Evolutionary conservation across 1,140 invertebrate genomes (phyloP).

Genomic region (Laupala kohalensis): DNA sequence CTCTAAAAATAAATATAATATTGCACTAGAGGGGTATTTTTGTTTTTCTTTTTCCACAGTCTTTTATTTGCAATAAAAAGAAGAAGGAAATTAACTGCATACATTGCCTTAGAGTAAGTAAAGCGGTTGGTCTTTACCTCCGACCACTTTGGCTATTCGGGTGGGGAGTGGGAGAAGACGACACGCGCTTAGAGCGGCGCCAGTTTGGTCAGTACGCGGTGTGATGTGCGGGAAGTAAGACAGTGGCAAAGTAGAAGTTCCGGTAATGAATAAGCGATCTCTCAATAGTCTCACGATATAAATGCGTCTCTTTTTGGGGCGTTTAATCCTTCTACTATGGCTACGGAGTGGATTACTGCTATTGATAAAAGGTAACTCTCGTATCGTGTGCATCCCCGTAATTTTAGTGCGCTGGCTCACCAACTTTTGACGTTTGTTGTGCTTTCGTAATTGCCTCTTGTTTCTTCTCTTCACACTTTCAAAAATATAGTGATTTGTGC

Average conservation of each 20-base stretch:
- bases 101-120: no score
- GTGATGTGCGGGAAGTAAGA: neutral
- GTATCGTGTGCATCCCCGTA: neutral
- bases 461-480: no score
- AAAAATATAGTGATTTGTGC: no score
- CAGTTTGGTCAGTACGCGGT: neutral
- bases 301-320: constrained; percentile 1
- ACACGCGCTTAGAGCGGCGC: neutral
- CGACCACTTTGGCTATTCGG: neutral
- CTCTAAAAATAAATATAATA: no score
- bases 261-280: neutral
- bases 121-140: neutral
- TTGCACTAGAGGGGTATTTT: no score
- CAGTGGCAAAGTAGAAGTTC: neutral
- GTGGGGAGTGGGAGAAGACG: neutral
- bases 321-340: constrained; percentile 1
- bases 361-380: constrained; percentile 9
- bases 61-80: no score
- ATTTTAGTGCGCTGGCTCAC: no score
- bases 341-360: constrained; percentile 10
- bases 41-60: no score
- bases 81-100: no score
- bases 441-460: neutral
- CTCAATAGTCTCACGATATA: neutral
- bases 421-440: no score